Conservation (phyloP, 2,113 vertebrate species). For the Nycticryphes semicollaris region DNA sequence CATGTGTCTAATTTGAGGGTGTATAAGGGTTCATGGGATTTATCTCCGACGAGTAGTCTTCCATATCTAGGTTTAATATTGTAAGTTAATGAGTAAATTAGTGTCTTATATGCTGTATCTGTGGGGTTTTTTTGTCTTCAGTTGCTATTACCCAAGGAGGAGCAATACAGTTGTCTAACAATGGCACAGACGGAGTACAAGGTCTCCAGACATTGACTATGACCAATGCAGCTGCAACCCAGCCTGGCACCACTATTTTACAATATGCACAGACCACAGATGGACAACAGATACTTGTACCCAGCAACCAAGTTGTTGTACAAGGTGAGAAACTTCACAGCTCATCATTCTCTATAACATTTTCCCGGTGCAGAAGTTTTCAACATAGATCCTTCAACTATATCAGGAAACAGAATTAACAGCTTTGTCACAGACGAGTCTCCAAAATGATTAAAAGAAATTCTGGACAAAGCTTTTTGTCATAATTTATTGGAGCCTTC, state of each 20-base stretch:
- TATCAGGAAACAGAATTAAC: constrained; percentile 19
- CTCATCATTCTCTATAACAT: not conserved
- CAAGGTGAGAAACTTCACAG: constrained; percentile 84
- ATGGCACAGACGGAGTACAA: constrained; percentile 95
- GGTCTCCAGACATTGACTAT: constrained; percentile 95
- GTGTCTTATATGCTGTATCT: constrained; percentile 38
- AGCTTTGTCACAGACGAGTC: not conserved
- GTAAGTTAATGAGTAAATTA: constrained; percentile 7
- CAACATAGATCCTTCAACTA: not conserved
- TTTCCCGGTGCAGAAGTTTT: not conserved
- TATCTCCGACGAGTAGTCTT: not conserved
- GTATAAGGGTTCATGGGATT: not conserved
- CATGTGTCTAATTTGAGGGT: not conserved
- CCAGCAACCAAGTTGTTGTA: constrained; percentile 99
- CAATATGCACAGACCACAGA: constrained; percentile 98
- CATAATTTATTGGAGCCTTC: not conserved
- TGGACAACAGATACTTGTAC: constrained; percentile 97
- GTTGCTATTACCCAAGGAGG: constrained; percentile 98
- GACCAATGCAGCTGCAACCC: constrained; percentile 88
- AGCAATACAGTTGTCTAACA: constrained; percentile 96
- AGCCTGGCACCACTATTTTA: constrained; percentile 93
- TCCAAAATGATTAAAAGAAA: not conserved
- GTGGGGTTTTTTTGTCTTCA: constrained; percentile 61
- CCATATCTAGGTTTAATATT: constrained; percentile 10
- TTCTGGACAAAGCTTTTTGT: not conserved